Evolutionary conservation across 2,113 vertebrate species (phyloP), one percentile per base, ranked within the genome.

Genomic region (Rhinolophus sinicus): DNA sequence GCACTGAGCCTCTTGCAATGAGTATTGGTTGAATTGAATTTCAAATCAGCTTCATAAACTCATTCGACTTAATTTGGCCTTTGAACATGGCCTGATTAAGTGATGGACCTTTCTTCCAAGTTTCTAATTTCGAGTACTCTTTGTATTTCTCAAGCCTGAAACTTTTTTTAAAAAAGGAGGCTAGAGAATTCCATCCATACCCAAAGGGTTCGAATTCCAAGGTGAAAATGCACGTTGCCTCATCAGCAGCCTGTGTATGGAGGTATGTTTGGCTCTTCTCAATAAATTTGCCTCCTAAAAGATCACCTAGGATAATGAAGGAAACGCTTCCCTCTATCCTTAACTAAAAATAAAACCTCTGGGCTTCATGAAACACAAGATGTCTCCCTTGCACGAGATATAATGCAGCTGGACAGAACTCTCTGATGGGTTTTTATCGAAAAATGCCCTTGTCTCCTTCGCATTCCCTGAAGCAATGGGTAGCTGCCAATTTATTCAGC

Each of bases 331-430:
- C 26, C 78, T n/a, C 44, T 28, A 52, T 50, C 22, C 15, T 95
- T 13, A 69, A 13, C 33, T 84, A 47, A 84, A 93, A 93, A 84
- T 60, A 92, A 95, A 94, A 65, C 33, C 86, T 77, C 65, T 44
- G 56, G 75, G 69, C 30, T 75, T 69, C 89, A 22, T 24, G 52
- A 50, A 80, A 94, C 84, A 87, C 93, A 90, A 95, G 84, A 94
- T 97, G 82, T 96, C 78, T 95, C 82, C 73, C 77, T 97, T 93
- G 80, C 82, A 64, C 2, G 85, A 56, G 56, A 73, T 82, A 33
- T 89, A 83, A 80, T 54, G n/a, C 64, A 93, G 50, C 52, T 56
- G 38, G 58, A 91, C 40, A 78, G 38, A 95, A 80, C 83, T 89
- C 75, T 80, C 86, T 70, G 52, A 50, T 54, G 33, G 30, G 12